These are phyloP conservation scores for Drosophila bifasciata DNA, from an alignment of 1,140 invertebrate genomes.

Conservation along the genomic window DNA sequence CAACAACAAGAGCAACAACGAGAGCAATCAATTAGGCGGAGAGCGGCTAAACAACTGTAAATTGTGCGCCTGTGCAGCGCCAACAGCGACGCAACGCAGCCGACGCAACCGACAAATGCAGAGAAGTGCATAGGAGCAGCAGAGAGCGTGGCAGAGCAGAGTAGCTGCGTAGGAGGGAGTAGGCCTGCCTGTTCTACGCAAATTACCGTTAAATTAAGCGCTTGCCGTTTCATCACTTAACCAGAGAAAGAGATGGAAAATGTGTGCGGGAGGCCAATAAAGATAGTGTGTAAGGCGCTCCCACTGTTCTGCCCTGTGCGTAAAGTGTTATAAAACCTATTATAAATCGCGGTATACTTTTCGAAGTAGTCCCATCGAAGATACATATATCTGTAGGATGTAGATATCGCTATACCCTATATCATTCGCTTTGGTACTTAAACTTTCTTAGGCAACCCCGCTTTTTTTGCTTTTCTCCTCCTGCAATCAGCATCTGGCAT, in stretches of 20 bases:
- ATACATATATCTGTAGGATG: slow-evolving; percentile 32
- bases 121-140: not conserved
- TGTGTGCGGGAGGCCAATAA: not conserved
- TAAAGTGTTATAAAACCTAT: no score
- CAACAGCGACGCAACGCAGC: slow-evolving; percentile 22
- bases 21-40: slow-evolving; percentile 66
- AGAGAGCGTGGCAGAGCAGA: slow-evolving; percentile 1
- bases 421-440: slow-evolving; percentile 50
- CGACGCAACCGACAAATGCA: not conserved
- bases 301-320: no score
- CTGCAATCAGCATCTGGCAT: slow-evolving; percentile 48
- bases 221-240: slow-evolving; percentile 52
- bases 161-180: slow-evolving; percentile 6
- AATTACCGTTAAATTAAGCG: slow-evolving; percentile 75
- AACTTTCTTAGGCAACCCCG: slow-evolving; percentile 61
- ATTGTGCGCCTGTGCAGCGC: slow-evolving; percentile 65
- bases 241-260: slow-evolving; percentile 5
- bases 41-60: slow-evolving; percentile 58
- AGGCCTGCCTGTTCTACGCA: slow-evolving; percentile 49
- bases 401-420: slow-evolving; percentile 30
- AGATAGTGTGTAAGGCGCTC: no score
- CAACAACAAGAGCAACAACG: slow-evolving; percentile 27
- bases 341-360: not conserved
- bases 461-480: slow-evolving; percentile 22
- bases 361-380: slow-evolving; percentile 11